These are phyloP conservation scores for Ceuthmochares aereus DNA, from an alignment of 2,113 vertebrate species.

Conservation along the genomic window DNA sequence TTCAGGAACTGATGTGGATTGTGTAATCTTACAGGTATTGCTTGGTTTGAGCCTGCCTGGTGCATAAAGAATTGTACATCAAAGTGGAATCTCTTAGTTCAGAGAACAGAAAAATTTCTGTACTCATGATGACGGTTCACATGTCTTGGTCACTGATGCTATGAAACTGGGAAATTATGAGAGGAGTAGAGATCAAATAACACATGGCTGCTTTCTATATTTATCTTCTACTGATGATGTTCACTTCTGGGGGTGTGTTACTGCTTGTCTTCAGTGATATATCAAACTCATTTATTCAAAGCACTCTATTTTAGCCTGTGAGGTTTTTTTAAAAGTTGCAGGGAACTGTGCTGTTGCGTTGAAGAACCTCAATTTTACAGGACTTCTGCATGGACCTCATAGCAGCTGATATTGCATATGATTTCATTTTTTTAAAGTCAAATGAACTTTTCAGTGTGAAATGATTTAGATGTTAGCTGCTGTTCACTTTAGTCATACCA, in stretches of 20 bases:
- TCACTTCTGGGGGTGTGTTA: background rate
- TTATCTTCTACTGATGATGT: background rate
- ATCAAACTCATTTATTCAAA: background rate
- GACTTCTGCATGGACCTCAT: background rate
- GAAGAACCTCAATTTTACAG: background rate
- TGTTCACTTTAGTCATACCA: constrained; percentile 19
- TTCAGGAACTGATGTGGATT: background rate
- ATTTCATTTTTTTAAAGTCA: background rate
- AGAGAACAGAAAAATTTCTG: background rate
- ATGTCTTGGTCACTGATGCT: background rate
- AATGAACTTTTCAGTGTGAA: background rate
- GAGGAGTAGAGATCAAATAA: background rate
- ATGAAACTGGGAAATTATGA: background rate
- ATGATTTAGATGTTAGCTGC: constrained; percentile 13
- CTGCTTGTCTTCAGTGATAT: background rate
- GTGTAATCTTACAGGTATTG: background rate
- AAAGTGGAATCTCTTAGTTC: background rate
- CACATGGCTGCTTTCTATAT: background rate
- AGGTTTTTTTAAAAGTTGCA: background rate
- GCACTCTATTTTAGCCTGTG: background rate
- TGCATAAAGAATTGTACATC: background rate
- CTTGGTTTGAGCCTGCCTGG: background rate
- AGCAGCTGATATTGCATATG: background rate
- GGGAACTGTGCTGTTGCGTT: background rate
- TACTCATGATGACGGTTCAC: background rate